Evolutionary conservation across 1,140 invertebrate species (phyloP), one percentile per base, ranked within the genome.

Genomic region (Caerostris extrusa): DNA sequence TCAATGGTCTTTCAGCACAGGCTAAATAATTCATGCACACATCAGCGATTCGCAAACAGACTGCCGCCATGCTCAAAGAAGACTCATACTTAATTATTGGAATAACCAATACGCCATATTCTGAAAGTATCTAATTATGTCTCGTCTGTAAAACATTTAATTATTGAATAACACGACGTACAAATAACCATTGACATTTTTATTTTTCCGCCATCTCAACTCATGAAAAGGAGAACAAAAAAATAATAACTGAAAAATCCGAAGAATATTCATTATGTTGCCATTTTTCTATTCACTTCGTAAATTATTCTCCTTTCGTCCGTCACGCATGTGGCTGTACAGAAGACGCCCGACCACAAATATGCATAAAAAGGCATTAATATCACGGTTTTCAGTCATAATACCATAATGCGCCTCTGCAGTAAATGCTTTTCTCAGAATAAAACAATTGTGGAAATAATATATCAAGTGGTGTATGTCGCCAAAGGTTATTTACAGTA

Each of bases 81-180:
- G 69, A 5, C 69, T 53, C 19, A 34, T 77, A 77, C 69, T 77
- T 77, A 77, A 53, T 64, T 87, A 50, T 53, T 10, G 64, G 85
- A 50, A 87, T 60, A 87, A 55, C 85, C 85, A 53, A 87, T 67
- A 55, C 19, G 14, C 5, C 8, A 12, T 14, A 53, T 87, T 64
- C 34, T 17, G 50, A 34, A 87, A 61, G 34, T 64, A 50, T 64
- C 12, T 7, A 60, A 64, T 87, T 87, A 61, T 64, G 4, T 53
- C 5, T 8, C 8, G 12, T 3, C 19, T 50, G 34, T 53, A 58
- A 87, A 87, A 87, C 85, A 57, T 58, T 17, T 50, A 87, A 87
- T 87, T 87, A 87, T 60, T 61, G 85, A 87, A 87, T 64, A 87
- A 87, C 85, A 50, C 64, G 60, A 53, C 85, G 85, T 87, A 60